phyloP scores from a whole-genome alignment of 1,140 invertebrate species.

The Lepidurus packardi region DNA sequence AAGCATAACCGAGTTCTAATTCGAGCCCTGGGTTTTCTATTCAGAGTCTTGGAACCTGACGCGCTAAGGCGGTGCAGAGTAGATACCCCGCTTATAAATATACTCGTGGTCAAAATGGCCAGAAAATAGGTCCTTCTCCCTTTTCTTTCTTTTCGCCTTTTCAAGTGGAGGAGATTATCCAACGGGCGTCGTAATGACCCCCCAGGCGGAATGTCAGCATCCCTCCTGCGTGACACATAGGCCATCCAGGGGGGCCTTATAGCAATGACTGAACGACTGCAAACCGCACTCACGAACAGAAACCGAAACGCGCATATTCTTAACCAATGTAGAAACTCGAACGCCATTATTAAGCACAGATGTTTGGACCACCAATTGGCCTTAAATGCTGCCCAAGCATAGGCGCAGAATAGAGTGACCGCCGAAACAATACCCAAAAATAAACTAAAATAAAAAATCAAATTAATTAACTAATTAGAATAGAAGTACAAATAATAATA shows the following conservation, averaged over 20 bases:
- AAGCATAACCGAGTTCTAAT: conserved; percentile 22
- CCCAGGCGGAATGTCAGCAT: conserved; percentile 20
- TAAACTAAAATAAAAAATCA: neutral
- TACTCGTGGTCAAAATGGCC: conserved; percentile 10
- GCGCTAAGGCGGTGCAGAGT: neutral
- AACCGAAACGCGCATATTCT: conserved; percentile 14
- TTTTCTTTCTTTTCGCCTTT: neutral
- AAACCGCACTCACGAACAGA: conserved; percentile 21
- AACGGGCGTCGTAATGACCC: conserved; percentile 20
- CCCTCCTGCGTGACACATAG: conserved; percentile 20
- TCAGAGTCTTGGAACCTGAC: conserved; percentile 8
- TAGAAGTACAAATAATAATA: too few relatives aligned
- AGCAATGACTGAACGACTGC: conserved; percentile 16
- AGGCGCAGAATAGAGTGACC: neutral
- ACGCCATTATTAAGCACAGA: conserved; percentile 14
- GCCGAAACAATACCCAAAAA: neutral
- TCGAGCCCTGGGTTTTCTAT: conserved; percentile 12
- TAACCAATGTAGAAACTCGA: conserved; percentile 16
- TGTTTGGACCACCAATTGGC: conserved; percentile 18
- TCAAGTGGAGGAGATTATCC: neutral
- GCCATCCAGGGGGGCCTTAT: neutral
- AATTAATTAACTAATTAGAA: too few relatives aligned
- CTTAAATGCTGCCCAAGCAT: neutral
- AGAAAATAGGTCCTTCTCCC: neutral
- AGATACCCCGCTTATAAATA: neutral